phyloP scores from a whole-genome alignment of 2,113 vertebrate species.

The Pomatorhinus ruficollis region DNA sequence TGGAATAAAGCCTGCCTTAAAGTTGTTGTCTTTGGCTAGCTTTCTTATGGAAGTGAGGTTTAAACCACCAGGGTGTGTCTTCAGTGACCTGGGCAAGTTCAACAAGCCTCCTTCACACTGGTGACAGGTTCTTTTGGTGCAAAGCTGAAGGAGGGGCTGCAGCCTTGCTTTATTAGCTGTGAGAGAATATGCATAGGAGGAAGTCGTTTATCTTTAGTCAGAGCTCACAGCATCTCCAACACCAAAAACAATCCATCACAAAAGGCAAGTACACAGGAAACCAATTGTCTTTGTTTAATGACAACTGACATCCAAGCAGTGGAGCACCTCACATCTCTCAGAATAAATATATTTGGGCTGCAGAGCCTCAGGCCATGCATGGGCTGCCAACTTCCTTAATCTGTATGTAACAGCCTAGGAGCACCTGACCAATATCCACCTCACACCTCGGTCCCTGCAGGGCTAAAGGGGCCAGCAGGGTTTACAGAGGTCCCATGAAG shows the following conservation, averaged over 20 bases:
- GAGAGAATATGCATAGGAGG: background rate
- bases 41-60: background rate
- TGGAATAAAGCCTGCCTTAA: background rate
- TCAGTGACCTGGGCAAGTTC: background rate
- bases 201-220: background rate
- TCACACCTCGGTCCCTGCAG: background rate
- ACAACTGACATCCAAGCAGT: background rate
- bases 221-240: background rate
- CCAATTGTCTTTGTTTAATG: background rate
- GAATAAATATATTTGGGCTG: background rate
- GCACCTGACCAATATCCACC: background rate
- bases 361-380: background rate
- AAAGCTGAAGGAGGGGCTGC: background rate
- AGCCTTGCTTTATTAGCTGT: background rate
- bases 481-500: background rate
- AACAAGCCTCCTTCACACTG: background rate
- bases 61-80: background rate
- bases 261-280: background rate
- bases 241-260: background rate
- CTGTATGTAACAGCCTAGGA: background rate
- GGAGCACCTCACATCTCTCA: background rate
- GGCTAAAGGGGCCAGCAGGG: background rate
- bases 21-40: background rate
- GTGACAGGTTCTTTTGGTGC: background rate
- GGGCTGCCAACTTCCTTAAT: background rate